A percentile compares a stretch with the other conserved stretches of the same genome.
phyloP scores from a whole-genome alignment of 2,113 vertebrate species.

The Haemorhous mexicanus region DNA sequence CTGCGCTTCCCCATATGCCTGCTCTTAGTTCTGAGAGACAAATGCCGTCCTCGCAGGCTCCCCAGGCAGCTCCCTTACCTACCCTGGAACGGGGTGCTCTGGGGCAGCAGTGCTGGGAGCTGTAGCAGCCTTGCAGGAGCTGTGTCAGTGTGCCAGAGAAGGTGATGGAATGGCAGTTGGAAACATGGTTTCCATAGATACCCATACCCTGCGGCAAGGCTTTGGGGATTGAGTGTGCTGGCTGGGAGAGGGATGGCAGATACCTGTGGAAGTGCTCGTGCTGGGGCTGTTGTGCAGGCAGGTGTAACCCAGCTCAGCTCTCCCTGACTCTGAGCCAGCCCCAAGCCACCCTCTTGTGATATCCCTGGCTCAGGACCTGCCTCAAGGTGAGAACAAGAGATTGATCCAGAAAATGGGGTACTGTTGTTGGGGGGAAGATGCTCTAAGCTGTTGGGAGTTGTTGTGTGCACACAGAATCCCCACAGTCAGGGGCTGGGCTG shows the following conservation, averaged over 20 bases:
- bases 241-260: neutral
- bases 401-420: neutral
- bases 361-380: neutral
- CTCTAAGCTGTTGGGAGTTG: neutral
- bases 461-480: rapidly evolving
- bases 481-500: neutral
- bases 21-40: neutral
- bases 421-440: neutral
- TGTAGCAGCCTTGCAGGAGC: neutral
- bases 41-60: neutral
- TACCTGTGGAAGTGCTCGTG: neutral
- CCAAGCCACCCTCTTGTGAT: neutral
- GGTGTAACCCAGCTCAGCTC: neutral
- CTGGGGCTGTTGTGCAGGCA: neutral
- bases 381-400: neutral
- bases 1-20: slow-evolving; percentile 44
- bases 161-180: slow-evolving; percentile 15
- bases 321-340: neutral
- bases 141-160: neutral
- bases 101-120: neutral
- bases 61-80: neutral
- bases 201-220: neutral
- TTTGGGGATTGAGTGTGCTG: neutral
- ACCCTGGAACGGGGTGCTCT: neutral
- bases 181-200: slow-evolving; percentile 55